Percentiles rank a stretch among this genome's conserved stretches.
Conservation (phyloP, 2,113 vertebrate species). For the Pholis gunnellus region DNA sequence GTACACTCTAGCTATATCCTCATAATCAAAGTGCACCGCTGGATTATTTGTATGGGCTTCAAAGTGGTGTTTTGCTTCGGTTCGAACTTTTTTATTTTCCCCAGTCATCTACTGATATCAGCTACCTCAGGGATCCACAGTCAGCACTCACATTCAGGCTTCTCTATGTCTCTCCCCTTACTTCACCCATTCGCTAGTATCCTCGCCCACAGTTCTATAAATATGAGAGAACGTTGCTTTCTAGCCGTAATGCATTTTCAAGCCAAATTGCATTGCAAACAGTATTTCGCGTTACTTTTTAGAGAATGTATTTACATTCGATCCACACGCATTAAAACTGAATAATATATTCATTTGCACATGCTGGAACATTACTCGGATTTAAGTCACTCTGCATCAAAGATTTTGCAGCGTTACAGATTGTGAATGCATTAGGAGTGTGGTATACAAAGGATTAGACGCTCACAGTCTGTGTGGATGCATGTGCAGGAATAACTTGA, state of each 20-base stretch:
- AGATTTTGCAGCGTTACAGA: conserved; percentile 26
- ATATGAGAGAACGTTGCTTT: conserved; percentile 44
- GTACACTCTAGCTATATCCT: conserved; percentile 38
- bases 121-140: conserved; percentile 59
- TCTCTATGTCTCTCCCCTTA: conserved; percentile 39
- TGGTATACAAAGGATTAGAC: conserved; percentile 31
- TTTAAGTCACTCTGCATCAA: conserved; percentile 41
- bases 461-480: conserved; percentile 8
- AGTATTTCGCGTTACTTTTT: conserved; percentile 35
- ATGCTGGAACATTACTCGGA: conserved; percentile 50
- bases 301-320: conserved; percentile 55
- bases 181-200: conserved; percentile 38
- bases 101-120: conserved; percentile 53
- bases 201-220: conserved; percentile 25
- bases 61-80: conserved; percentile 67
- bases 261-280: conserved; percentile 41
- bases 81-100: conserved; percentile 60
- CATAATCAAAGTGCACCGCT: conserved; percentile 51
- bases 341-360: conserved; percentile 53
- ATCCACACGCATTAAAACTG: conserved; percentile 56
- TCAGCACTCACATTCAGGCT: conserved; percentile 57
- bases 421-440: conserved; percentile 39
- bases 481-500: neutral
- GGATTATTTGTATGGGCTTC: conserved; percentile 62
- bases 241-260: conserved; percentile 31